Evolutionary conservation across 2,113 vertebrate genomes (phyloP), one percentile per base, ranked within the genome.

Genomic region (Procavia capensis): DNA sequence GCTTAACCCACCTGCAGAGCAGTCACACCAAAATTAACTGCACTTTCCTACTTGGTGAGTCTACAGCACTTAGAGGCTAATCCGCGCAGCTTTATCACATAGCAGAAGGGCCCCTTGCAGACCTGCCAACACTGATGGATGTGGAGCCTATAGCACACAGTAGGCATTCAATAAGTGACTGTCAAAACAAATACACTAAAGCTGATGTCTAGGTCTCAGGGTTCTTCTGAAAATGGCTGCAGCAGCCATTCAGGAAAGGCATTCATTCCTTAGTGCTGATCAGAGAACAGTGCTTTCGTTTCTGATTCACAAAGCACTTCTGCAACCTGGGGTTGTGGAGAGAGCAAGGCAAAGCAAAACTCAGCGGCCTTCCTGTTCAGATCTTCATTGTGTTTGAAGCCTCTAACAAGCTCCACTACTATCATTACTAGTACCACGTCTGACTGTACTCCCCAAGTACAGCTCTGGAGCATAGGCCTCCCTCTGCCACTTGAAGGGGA

Each of bases 261-360:
- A 22, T 86, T 93, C 43, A 22, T 86, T 93, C 87, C 80, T 84
- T 31, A 27, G 80, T 83, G 85, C 78, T 87, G 66, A 75, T 34
- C 85, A 61, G 93, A 72, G 64, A 96, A 90, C 93, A 96, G 93
- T 66, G 94, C 85, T 70, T 68, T 34, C 20, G 85, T 61, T 95
- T 93, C 93, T 90, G 96, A 93, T 84, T 96, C 85, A 92, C 90
- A 91, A 59, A 83, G 76, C 86, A 50, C 43, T 66, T 50, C 82
- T 86, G 80, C 27, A 24, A 39, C 34, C 2, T 0, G 45, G n/a
- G 54, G 41, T 88, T 47, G 34, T n/a, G 63, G 84, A 88, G 61
- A 47, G 61, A 85, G 74, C 6, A 47, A 90, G 39, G 75, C 54
- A 92, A 83, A 94, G 87, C 36, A 95, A 85, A 95, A 86, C 63